Base-by-base conservation (phyloP, 2,113 vertebrate species). In the Lonchura striata region DNA sequence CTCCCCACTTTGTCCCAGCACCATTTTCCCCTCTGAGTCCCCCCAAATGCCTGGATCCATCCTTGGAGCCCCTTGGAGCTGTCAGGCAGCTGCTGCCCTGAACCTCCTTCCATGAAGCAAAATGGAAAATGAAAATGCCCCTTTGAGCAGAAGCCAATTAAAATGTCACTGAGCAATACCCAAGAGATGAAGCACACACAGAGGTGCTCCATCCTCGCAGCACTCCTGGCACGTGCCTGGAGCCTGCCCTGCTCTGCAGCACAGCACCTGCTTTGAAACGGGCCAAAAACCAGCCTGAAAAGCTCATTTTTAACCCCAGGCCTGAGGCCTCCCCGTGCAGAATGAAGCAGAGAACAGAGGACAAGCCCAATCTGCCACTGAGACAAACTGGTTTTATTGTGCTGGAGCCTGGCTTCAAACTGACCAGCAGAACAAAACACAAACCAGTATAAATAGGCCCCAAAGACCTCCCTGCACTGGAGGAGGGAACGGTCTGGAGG, bases 301-400 rank as follows among this genome's bases (percentile, higher is more conserved):
- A 11, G 31, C 28, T 44, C 39, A 31, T 4, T 6, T 21, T 15
- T 5, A 2, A 6, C 24, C 9, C 16, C 15, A 56, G 8, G 5
- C 46, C 15, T 0, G 7, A 75, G 17, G 4, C 6, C 2, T 15
- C 56, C 8, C 19, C 1, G 5, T 1, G 12, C 0, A 0, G 31
- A 33, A 35, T 0, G 0, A 19, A 65, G 12, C 6, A 37, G 16
- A 72, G 28, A 82, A 14, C 7, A 47, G 6, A 80, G 9, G 2
- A 13, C 15, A 15, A n/a, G 3, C 20, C 28, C 15, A 1, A 8
- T 2, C 5, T 64, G 82, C 88, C 82, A 80, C 86, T 4, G 64
- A 75, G 71, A 87, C 61, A 10, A 42, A 42, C 19, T 47, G 27
- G 24, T 46, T 96, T 97, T 96, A 97, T 96, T 97, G 75, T 59